Percentiles rank a stretch among this genome's conserved stretches.
Evolutionary conservation across 2,113 vertebrate species (phyloP).

Genomic region (Canis aureus): DNA sequence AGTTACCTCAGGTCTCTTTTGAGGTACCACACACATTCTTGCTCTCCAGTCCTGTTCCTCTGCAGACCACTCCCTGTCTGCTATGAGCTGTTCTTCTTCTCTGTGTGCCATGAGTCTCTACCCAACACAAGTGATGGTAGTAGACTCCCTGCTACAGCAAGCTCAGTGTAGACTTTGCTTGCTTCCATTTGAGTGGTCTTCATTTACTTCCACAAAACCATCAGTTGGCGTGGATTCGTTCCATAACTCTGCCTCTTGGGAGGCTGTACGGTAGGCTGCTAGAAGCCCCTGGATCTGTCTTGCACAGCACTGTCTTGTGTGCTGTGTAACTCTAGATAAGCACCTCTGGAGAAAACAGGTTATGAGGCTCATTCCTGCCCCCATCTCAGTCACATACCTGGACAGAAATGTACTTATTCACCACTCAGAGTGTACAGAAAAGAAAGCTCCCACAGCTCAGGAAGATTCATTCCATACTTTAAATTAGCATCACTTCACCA

Average conservation of each 20-base stretch:
- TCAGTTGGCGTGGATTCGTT: fast-evolving
- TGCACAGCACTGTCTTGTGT: fast-evolving
- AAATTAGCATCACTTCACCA: background rate
- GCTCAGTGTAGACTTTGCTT: fast-evolving
- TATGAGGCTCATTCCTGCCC: too few species aligned
- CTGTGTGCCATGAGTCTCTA: background rate
- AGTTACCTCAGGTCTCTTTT: background rate
- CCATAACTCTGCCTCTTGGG: fast-evolving
- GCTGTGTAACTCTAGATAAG: fast-evolving
- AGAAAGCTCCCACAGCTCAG: background rate
- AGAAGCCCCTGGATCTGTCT: background rate
- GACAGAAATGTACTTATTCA: fast-evolving
- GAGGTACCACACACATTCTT: fast-evolving
- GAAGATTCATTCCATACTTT: too few species aligned
- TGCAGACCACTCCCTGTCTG: background rate
- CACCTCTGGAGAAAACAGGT: too few species aligned
- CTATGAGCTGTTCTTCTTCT: fast-evolving
- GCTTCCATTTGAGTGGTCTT: background rate
- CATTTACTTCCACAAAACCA: fast-evolving
- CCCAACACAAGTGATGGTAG: fast-evolving
- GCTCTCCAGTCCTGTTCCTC: background rate
- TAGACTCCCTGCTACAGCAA: fast-evolving
- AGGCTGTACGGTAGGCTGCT: fast-evolving
- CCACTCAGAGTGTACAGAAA: background rate
- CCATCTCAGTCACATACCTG: fast-evolving